Conservation (phyloP, 1,140 invertebrate species). For the Drosophila virilis region DNA sequence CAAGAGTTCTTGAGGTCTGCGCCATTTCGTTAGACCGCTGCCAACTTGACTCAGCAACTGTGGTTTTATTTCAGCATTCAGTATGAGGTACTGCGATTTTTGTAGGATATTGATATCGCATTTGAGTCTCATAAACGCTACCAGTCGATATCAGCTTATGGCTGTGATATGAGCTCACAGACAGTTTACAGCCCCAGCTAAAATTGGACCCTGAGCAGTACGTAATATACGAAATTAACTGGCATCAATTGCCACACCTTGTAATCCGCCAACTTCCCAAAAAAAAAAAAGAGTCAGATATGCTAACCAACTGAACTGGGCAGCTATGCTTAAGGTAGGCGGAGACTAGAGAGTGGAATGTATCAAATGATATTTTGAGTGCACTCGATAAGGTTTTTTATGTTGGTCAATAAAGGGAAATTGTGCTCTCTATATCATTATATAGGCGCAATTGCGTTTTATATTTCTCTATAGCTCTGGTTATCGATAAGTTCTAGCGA, state of each 20-base stretch:
- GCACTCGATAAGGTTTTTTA: slow-evolving; percentile 11
- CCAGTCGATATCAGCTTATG: slow-evolving; percentile 70
- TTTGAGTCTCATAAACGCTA: slow-evolving; percentile 63
- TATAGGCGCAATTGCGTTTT: slow-evolving; percentile 16
- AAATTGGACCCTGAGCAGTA: slow-evolving; percentile 20
- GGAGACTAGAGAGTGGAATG: background rate
- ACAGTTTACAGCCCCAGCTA: slow-evolving; percentile 30
- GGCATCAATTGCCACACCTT: background rate
- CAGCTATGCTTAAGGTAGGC: slow-evolving; percentile 1
- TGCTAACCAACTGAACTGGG: background rate
- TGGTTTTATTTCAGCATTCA: slow-evolving; percentile 11
- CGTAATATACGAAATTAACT: slow-evolving; percentile 28
- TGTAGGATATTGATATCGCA: slow-evolving; percentile 41
- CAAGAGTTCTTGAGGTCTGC: too few relatives aligned
- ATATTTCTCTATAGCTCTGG: slow-evolving; percentile 13
- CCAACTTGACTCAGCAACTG: slow-evolving; percentile 2
- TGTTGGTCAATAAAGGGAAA: slow-evolving; percentile 25
- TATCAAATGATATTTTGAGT: slow-evolving; percentile 18
- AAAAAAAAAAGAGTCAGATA: background rate
- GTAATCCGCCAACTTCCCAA: background rate
- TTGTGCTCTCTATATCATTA: slow-evolving; percentile 1
- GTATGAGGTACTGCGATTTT: slow-evolving; percentile 67
- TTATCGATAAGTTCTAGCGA: slow-evolving; percentile 18
- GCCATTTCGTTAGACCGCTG: slow-evolving; percentile 2
- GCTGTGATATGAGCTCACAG: slow-evolving; percentile 48